Evolutionary conservation across 2,113 vertebrate species (phyloP).

Genomic region (Conger conger): DNA sequence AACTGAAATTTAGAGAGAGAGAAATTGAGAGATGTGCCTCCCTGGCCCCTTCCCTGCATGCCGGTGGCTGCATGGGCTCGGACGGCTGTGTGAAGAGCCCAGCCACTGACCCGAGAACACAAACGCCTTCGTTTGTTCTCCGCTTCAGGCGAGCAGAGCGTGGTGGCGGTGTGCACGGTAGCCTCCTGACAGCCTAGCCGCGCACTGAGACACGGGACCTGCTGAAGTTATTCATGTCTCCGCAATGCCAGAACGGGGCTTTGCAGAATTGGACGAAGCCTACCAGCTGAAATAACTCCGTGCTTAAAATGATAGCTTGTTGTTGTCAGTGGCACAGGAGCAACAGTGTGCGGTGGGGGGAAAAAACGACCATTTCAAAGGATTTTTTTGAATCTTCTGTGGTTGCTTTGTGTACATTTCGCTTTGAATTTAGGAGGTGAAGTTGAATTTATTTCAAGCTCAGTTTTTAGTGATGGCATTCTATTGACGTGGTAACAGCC

Average conservation of each 20-base stretch:
- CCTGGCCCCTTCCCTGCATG: too few species aligned
- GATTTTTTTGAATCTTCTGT: neutral
- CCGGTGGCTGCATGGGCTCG: too few species aligned
- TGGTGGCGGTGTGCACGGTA: neutral
- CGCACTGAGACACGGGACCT: neutral
- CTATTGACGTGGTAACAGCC: neutral
- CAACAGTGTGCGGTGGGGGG: neutral
- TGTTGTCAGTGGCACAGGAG: neutral
- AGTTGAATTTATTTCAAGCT: neutral
- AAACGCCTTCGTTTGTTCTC: conserved; percentile 37
- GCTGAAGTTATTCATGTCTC: conserved; percentile 26
- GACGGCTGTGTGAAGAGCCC: neutral
- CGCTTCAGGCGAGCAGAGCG: conserved; percentile 30
- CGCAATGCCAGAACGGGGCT: neutral
- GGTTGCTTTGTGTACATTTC: neutral
- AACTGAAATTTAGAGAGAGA: too few species aligned
- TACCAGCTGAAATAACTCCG: conserved; percentile 22
- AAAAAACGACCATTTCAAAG: neutral
- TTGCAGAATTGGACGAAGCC: conserved; percentile 21
- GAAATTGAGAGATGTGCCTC: too few species aligned
- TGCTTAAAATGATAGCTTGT: neutral
- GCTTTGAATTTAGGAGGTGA: neutral
- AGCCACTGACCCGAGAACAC: conserved; percentile 3
- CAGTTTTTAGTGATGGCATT: neutral
- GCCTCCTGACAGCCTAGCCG: neutral